These are phyloP conservation scores for Gadopsis marmoratus DNA, from an alignment of 2,797 vertebrate species.

Conservation along the genomic window DNA sequence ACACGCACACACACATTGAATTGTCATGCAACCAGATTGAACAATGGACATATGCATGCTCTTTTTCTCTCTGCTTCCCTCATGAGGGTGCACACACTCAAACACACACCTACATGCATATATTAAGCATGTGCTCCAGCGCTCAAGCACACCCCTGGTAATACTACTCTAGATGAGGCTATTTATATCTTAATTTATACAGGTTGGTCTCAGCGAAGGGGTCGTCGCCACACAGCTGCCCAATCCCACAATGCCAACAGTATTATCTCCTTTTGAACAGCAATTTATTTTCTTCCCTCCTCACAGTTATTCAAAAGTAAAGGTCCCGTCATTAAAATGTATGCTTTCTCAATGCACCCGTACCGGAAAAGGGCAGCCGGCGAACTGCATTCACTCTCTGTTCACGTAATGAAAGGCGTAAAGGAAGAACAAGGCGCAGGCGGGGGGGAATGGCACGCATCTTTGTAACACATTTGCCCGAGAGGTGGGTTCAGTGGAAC, in stretches of 20 bases:
- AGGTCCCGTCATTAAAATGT: conserved; percentile 99
- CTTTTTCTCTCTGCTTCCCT: conserved; percentile 54
- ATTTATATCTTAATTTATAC: conserved; percentile 89
- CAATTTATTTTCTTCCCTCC: conserved; percentile 83
- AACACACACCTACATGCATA: conserved; percentile 72
- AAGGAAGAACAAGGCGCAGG: conserved; percentile 42
- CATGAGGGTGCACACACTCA: conserved; percentile 52
- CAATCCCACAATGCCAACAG: conserved; percentile 92
- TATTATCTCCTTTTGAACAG: conserved; percentile 98
- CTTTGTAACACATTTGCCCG: conserved; percentile 81
- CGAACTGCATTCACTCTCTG: conserved; percentile 82
- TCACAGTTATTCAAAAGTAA: conserved; percentile 85
- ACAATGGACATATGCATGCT: conserved; percentile 69
- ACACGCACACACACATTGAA: conserved; percentile 42
- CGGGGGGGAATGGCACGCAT: conserved; percentile 39
- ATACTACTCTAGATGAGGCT: conserved; percentile 82
- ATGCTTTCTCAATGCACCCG: conserved; percentile 89
- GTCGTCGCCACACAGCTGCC: conserved; percentile 79
- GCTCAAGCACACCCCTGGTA: conserved; percentile 80
- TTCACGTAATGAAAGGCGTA: conserved; percentile 88
- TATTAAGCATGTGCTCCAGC: conserved; percentile 71
- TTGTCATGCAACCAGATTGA: conserved; percentile 64
- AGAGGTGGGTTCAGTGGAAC: conserved; percentile 83
- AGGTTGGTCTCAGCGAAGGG: conserved; percentile 75
- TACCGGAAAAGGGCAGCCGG: conserved; percentile 89